A percentile compares a stretch with the other conserved stretches of the same genome.
Evolutionary conservation across 2,888 invertebrate genomes (phyloP).

Genomic region (Tiphia femorata): DNA sequence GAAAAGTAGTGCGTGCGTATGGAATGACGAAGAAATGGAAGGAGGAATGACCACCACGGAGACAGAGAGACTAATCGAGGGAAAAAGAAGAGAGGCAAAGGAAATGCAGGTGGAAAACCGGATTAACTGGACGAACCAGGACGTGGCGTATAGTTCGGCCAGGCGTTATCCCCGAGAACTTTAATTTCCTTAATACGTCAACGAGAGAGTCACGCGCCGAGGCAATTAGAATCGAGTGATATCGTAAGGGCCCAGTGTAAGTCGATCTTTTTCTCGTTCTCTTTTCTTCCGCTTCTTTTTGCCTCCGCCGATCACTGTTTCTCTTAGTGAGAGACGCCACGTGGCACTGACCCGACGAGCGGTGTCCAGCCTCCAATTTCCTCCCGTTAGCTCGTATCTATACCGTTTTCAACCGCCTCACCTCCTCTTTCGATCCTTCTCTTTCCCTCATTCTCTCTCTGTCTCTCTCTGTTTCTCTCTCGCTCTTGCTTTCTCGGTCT

Average conservation of each 20-base stretch:
- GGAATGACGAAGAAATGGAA: neutral
- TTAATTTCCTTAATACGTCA: constrained; percentile 61
- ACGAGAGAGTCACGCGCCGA: constrained; percentile 29
- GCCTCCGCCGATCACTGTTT: neutral
- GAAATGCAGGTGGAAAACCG: constrained; percentile 20
- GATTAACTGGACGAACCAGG: constrained; percentile 47
- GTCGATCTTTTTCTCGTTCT: neutral
- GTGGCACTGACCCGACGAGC: constrained; percentile 54
- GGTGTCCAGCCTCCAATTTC: constrained; percentile 60
- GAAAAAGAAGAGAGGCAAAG: neutral
- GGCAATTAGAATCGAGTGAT: constrained; percentile 61
- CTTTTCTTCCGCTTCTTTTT: constrained; percentile 10
- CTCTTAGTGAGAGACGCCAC: constrained; percentile 28
- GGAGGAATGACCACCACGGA: too few relatives aligned
- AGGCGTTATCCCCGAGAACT: constrained; percentile 46
- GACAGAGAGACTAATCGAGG: too few relatives aligned
- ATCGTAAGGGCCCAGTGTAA: constrained; percentile 40
- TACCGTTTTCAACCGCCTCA: constrained; percentile 33
- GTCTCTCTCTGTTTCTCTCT: constrained; percentile 26
- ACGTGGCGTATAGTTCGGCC: constrained; percentile 4
- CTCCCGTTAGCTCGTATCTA: constrained; percentile 56
- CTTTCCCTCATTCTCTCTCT: constrained; percentile 24
- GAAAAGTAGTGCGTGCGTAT: neutral
- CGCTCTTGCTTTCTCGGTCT: constrained; percentile 14
- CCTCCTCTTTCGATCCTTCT: constrained; percentile 46